These are phyloP conservation scores for Scaptomyza tumidula DNA, from an alignment of 2,888 invertebrate genomes.

Conservation along the genomic window DNA sequence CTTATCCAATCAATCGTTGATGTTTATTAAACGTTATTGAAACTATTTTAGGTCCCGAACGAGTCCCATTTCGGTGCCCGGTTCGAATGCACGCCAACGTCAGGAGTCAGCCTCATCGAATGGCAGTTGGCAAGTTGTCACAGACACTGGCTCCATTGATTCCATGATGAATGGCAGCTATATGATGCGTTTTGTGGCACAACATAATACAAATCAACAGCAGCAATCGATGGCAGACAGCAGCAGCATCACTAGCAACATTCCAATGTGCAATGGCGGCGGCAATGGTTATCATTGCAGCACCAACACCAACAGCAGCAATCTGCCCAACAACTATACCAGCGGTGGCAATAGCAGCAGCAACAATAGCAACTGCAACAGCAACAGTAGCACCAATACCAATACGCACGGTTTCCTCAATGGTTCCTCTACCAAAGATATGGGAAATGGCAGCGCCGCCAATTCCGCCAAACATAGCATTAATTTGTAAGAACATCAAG, in stretches of 20 bases:
- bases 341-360: constrained; percentile 26
- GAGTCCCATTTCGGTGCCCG: constrained; percentile 88
- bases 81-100: constrained; percentile 85
- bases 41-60: constrained; percentile 83
- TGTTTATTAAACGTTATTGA: not conserved
- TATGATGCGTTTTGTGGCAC: constrained; percentile 71
- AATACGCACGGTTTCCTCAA: constrained; percentile 71
- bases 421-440: constrained; percentile 71
- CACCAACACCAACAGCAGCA: constrained; percentile 34
- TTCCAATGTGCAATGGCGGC: too few species aligned
- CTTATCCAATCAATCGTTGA: not conserved
- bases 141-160: constrained; percentile 87
- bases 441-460: constrained; percentile 40
- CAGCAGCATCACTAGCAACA: constrained; percentile 11
- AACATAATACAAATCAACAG: constrained; percentile 15
- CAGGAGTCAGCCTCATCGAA: constrained; percentile 87
- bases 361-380: constrained; percentile 45
- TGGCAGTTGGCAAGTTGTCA: constrained; percentile 90
- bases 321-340: constrained; percentile 30
- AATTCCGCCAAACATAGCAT: constrained; percentile 58
- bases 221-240: constrained; percentile 26
- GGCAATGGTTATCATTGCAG: not conserved
- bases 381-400: constrained; percentile 46
- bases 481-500: constrained; percentile 57
- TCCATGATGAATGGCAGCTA: constrained; percentile 81